Evolutionary conservation across 2,888 invertebrate species (phyloP).

Genomic region (Myopa tessellatipennis): DNA sequence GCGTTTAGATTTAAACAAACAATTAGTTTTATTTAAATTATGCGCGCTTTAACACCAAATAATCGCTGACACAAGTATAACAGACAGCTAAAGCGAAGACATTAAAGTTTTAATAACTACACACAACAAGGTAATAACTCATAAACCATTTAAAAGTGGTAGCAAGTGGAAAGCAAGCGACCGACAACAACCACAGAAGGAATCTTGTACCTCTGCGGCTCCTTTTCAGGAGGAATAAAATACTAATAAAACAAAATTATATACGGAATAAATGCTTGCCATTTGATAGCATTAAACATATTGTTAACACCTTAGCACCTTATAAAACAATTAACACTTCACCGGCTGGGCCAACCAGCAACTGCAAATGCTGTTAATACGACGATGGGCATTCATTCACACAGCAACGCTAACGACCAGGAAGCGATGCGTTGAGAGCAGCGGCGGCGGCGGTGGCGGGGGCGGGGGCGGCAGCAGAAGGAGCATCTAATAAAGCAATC

Average conservation of each 20-base stretch:
- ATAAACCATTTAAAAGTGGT: slow-evolving; percentile 18
- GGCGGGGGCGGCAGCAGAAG: not conserved
- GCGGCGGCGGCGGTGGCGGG: not conserved
- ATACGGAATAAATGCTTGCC: slow-evolving; percentile 3
- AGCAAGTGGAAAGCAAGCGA: not conserved
- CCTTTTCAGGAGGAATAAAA: slow-evolving; percentile 22
- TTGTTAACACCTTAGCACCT: slow-evolving; percentile 55
- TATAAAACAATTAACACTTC: slow-evolving; percentile 60
- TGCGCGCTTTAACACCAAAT: too few species aligned
- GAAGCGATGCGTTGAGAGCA: too few species aligned
- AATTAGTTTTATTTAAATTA: too few species aligned
- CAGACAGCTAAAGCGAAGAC: not conserved
- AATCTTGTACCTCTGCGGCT: not conserved
- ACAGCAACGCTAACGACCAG: not conserved
- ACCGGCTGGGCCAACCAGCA: not conserved
- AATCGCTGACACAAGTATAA: not conserved
- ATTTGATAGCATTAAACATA: slow-evolving; percentile 27
- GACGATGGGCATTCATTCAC: not conserved
- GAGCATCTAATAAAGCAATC: slow-evolving; percentile 29
- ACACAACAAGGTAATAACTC: slow-evolving; percentile 20
- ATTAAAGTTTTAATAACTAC: slow-evolving; percentile 27
- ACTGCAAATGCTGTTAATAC: not conserved
- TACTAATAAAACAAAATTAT: slow-evolving; percentile 22
- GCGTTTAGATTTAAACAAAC: too few species aligned
- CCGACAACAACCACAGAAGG: slow-evolving; percentile 1